A percentile compares a stretch with the other conserved stretches of the same genome.
These are phyloP conservation scores for Pammene aurita DNA, from an alignment of 2,888 invertebrate species.

Conservation along the genomic window DNA sequence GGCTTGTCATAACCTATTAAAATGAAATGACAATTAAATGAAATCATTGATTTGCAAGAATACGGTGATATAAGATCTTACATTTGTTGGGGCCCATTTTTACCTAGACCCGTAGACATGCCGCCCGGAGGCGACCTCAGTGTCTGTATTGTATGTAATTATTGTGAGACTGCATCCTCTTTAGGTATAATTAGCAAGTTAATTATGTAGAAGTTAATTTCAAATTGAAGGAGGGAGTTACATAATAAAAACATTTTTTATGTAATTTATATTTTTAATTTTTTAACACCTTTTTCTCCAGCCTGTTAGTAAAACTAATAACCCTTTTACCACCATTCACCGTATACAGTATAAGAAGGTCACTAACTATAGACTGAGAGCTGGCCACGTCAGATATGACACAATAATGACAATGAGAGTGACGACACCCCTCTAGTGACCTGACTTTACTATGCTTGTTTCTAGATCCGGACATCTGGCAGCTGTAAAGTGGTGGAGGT, in stretches of 20 bases:
- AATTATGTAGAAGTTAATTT: slow-evolving; percentile 78
- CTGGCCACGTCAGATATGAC: no score
- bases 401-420: no score
- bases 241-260: slow-evolving; percentile 78
- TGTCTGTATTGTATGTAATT: slow-evolving; percentile 76
- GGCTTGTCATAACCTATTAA: background rate
- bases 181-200: slow-evolving; percentile 79
- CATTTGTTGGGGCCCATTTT: slow-evolving; percentile 4
- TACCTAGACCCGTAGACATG: background rate
- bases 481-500: no score
- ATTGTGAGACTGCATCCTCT: slow-evolving; percentile 81
- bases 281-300: background rate
- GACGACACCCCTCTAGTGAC: no score
- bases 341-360: no score
- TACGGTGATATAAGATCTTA: no score
- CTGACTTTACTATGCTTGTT: no score
- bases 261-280: slow-evolving; percentile 57
- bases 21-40: no score
- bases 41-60: no score
- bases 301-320: background rate
- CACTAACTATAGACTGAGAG: no score
- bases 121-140: slow-evolving; percentile 71
- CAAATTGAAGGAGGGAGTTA: slow-evolving; percentile 74
- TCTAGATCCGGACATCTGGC: no score
- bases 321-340: background rate